These are phyloP conservation scores for Branchinecta lynchi DNA, from an alignment of 1,140 invertebrate genomes.

Conservation along the genomic window DNA sequence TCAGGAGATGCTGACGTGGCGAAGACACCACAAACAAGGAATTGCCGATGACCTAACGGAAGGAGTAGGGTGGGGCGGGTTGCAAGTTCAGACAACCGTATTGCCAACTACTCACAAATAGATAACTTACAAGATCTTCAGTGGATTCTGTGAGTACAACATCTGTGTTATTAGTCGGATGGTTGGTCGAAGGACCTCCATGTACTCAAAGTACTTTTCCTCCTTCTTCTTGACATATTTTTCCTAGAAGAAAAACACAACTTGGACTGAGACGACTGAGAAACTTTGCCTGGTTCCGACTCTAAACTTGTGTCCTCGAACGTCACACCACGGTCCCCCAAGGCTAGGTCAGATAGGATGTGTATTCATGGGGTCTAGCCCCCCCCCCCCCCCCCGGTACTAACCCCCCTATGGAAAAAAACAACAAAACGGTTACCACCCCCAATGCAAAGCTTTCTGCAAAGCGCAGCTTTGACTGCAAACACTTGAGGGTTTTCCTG, in stretches of 20 bases:
- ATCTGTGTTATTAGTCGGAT: slow-evolving; percentile 57
- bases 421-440: no score
- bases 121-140: slow-evolving; percentile 48
- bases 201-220: slow-evolving; percentile 67
- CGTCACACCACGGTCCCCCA: no score
- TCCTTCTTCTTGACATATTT: slow-evolving; percentile 91
- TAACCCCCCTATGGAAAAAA: no score
- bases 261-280: no score
- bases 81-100: background rate
- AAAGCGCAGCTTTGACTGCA: no score
- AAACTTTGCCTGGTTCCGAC: no score
- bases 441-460: no score
- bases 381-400: no score
- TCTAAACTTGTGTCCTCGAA: no score
- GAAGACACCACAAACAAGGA: background rate
- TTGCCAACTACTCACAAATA: background rate
- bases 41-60: background rate
- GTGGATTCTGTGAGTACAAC: slow-evolving; percentile 54
- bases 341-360: no score
- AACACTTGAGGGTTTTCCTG: no score
- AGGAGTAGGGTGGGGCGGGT: background rate
- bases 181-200: slow-evolving; percentile 55
- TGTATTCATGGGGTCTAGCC: no score
- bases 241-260: slow-evolving; percentile 55
- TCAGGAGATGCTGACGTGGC: background rate